Percentiles rank a stretch among this genome's conserved stretches.
Conservation (phyloP, 2,888 invertebrate species). For the Chydorus sphaericus region DNA sequence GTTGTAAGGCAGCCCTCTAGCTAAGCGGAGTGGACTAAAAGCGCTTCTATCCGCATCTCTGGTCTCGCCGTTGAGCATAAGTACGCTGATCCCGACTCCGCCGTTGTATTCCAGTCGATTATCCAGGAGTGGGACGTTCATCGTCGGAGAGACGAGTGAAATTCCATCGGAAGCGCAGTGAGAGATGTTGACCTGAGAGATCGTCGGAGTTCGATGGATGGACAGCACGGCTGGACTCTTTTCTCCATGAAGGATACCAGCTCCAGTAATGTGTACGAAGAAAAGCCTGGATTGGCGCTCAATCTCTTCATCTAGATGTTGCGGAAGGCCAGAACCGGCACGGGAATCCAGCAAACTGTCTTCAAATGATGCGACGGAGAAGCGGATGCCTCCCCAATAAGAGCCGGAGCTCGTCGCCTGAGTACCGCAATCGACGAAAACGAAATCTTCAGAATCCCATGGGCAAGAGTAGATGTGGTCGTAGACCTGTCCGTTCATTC, state of each 20-base stretch:
- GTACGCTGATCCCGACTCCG: constrained; percentile 77
- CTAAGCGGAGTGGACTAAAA: constrained; percentile 64
- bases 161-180: constrained; percentile 82
- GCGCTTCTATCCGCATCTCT: constrained; percentile 74
- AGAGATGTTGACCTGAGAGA: constrained; percentile 59
- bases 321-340: not conserved
- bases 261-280: constrained; percentile 71
- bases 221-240: constrained; percentile 84
- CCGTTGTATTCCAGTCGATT: constrained; percentile 61
- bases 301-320: constrained; percentile 26
- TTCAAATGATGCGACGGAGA: constrained; percentile 30
- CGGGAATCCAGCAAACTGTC: constrained; percentile 19
- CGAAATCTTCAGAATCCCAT: constrained; percentile 72
- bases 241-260: constrained; percentile 89
- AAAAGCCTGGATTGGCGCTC: constrained; percentile 57
- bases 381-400: constrained; percentile 87
- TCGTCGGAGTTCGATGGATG: constrained; percentile 73
- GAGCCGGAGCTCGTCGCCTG: constrained; percentile 37
- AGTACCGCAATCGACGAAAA: constrained; percentile 84
- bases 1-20: constrained; percentile 67
- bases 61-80: constrained; percentile 85
- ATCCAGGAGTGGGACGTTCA: constrained; percentile 55
- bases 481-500: constrained; percentile 77
- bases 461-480: constrained; percentile 70
- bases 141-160: constrained; percentile 75